phyloP scores from a whole-genome alignment of 2,888 invertebrate species.

The Polia nebulosa region DNA sequence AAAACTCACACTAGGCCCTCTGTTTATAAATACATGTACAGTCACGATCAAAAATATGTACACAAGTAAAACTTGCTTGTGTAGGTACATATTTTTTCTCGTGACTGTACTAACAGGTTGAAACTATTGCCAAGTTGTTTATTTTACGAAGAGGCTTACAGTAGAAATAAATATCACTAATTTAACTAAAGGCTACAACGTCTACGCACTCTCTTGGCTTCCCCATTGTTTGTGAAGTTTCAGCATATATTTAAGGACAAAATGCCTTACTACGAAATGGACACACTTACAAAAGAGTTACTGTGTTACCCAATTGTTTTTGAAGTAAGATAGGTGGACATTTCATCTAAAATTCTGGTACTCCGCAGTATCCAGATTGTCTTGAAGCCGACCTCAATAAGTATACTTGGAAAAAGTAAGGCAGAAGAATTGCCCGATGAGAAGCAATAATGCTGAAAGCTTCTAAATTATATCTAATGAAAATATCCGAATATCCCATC shows the following conservation, averaged over 20 bases:
- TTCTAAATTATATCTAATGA: background rate
- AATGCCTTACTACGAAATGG: no score
- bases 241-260: no score
- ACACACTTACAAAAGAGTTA: no score
- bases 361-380: background rate
- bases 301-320: no score
- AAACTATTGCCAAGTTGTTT: background rate
- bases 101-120: no score
- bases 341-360: background rate
- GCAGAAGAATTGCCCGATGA: background rate
- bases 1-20: no score
- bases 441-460: background rate
- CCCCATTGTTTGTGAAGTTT: constrained; percentile 11
- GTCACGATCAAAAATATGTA: no score
- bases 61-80: no score
- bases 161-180: background rate
- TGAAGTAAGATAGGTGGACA: fast-evolving
- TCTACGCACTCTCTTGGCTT: constrained; percentile 7
- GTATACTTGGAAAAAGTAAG: background rate
- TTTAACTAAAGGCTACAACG: constrained; percentile 2
- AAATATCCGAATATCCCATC: no score
- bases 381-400: background rate
- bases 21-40: no score
- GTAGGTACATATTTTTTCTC: no score
- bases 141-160: background rate